These are phyloP conservation scores for Drosophila novamexicana DNA, from an alignment of 1,140 invertebrate genomes.

Conservation along the genomic window DNA sequence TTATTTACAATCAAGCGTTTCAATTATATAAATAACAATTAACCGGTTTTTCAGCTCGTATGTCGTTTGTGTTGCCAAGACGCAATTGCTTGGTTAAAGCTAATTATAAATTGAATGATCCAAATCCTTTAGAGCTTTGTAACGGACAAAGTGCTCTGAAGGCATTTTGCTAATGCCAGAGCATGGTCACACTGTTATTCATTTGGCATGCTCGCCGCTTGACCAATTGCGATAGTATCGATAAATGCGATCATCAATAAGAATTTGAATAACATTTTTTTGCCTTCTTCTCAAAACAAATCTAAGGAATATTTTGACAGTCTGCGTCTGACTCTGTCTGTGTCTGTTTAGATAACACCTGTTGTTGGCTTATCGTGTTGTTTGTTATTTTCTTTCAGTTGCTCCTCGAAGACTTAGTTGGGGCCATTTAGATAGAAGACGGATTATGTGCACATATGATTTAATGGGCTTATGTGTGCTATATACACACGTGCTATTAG, in stretches of 20 bases:
- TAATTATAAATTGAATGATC: constrained; percentile 9
- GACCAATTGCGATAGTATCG: constrained; percentile 24
- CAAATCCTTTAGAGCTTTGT: constrained; percentile 23
- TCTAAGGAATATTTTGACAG: background rate
- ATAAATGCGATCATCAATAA: background rate
- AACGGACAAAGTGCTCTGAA: background rate
- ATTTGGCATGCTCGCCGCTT: background rate
- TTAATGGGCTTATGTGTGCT: background rate
- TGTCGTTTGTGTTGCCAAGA: background rate
- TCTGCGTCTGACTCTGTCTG: background rate
- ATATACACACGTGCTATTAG: background rate
- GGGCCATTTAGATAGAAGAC: background rate
- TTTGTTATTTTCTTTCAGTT: background rate
- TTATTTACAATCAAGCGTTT: constrained; percentile 1
- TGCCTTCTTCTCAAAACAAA: background rate
- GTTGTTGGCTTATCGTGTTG: constrained; percentile 6
- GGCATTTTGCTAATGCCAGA: constrained; percentile 1
- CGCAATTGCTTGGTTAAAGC: constrained; percentile 6
- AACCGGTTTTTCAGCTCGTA: constrained; percentile 11
- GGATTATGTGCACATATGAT: constrained; percentile 26
- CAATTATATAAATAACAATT: constrained; percentile 36
- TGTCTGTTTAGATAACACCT: constrained; percentile 1
- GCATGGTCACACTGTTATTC: constrained; percentile 11
- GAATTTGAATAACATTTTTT: constrained; percentile 2
- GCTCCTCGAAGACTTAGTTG: too few species aligned